Evolutionary conservation across 1,140 invertebrate species (phyloP), one percentile per base, ranked within the genome.

Genomic region (Drosophila gunungcola): DNA sequence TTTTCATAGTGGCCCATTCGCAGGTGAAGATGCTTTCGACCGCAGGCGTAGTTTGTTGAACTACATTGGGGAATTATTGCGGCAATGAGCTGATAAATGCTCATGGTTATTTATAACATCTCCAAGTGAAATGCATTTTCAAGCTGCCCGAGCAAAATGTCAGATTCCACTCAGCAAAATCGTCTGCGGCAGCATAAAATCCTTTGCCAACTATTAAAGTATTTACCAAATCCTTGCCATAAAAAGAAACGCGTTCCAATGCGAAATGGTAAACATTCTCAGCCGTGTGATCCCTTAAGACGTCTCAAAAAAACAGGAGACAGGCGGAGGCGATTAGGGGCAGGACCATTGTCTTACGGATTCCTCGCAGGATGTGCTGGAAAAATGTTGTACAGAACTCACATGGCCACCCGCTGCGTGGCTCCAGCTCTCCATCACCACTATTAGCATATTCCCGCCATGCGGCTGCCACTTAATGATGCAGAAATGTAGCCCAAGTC

Each of bases 371-470:
- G 42, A 43, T 70, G 55, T 45, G 16, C 49, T 10, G 29, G 41
- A 27, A 12, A 61, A 77, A 76, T 67, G 45, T 32, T 43, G n/a
- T 52, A 43, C 61, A 65, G 39, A 65, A 29, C 64, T 68, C 64
- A 68, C 61, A 68, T 60, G 64, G 64, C 64, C 48, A 52, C 61
- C 64, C 64, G 64, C 61, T 52, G 64, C 10, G 43, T 64, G 60
- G 64, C 61, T 52, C 29, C 4, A 10, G 13, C 32, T 39, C 61
- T 76, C 49, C 29, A 52, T 58, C 49, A 13, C 46, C 38, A 43
- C 41, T 84, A 84, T 84, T 84, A 84, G 80, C 76, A 84, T 84
- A 80, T 84, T 77, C 54, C 56, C 80, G 65, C 78, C 76, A 84
- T 73, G 80, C 72, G 73, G 65, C 70, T 65, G 81, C 81, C 64